Conservation (phyloP, 2,113 vertebrate species). For the Morone saxatilis region DNA sequence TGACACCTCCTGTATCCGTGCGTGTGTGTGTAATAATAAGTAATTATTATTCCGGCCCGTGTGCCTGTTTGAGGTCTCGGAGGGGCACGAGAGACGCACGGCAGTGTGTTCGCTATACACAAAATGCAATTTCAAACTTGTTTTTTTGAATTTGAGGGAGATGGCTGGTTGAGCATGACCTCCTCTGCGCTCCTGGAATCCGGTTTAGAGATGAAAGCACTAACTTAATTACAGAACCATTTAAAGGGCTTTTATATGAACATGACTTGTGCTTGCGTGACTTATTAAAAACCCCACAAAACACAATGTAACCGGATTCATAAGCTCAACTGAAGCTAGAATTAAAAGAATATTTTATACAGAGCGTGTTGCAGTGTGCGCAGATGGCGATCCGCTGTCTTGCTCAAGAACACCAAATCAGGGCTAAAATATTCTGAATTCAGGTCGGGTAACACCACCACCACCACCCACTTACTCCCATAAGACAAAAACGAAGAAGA, state of each 20-base stretch:
- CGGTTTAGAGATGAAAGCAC: background rate
- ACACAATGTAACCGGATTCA: background rate
- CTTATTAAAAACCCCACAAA: background rate
- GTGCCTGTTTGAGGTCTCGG: background rate
- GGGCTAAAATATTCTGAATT: conserved; percentile 34
- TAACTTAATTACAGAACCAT: conserved; percentile 23
- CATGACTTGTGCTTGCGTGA: background rate
- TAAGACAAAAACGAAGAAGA: background rate
- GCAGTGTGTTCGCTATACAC: background rate
- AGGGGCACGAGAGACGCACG: background rate
- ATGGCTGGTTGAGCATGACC: background rate
- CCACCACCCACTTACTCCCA: conserved; percentile 7
- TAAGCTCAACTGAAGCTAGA: background rate
- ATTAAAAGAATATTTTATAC: background rate
- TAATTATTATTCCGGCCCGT: conserved; percentile 6
- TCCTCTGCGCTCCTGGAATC: background rate
- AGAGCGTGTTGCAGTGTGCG: background rate
- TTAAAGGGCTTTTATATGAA: background rate
- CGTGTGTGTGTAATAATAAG: conserved; percentile 52
- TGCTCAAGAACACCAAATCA: conserved; percentile 20
- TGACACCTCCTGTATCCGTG: conserved; percentile 30
- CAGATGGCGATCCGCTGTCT: conserved; percentile 12
- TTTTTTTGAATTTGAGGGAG: background rate
- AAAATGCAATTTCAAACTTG: background rate
- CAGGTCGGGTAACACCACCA: conserved; percentile 38